Conservation (phyloP, 2,888 invertebrate species). For the Stenoptilia bipunctidactyla region DNA sequence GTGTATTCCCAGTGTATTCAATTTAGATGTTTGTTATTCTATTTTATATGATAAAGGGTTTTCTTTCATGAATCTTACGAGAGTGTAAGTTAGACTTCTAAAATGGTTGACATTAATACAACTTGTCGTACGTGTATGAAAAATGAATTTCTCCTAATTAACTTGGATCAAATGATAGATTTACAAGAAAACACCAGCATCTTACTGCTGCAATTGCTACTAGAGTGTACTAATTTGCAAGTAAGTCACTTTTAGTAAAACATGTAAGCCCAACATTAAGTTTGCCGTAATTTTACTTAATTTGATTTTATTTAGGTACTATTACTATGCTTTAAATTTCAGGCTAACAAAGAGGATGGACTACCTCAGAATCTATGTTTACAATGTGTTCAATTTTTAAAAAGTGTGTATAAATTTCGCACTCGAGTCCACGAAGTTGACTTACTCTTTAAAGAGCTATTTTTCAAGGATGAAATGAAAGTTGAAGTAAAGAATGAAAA, state of each 20-base stretch:
- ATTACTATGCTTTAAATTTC: constrained; percentile 13
- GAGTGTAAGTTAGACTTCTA: no score
- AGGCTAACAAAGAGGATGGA: constrained; percentile 63
- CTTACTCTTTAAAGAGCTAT: neutral
- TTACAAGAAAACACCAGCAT: constrained; percentile 16
- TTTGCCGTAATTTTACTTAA: constrained; percentile 1
- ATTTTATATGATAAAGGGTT: no score
- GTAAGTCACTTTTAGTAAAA: no score
- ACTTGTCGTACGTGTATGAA: constrained; percentile 60
- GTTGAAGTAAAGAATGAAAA: neutral
- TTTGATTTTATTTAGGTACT: constrained; percentile 2
- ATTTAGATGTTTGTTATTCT: no score
- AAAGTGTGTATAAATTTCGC: constrained; percentile 54
- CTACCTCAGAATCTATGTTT: constrained; percentile 73
- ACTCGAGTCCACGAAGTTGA: constrained; percentile 36
- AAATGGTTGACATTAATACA: constrained; percentile 34
- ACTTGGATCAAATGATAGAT: constrained; percentile 18
- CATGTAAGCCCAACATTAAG: no score
- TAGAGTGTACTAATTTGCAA: constrained; percentile 38
- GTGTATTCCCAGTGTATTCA: no score
- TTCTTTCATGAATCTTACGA: no score
- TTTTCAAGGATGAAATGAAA: constrained; percentile 25
- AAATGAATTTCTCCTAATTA: constrained; percentile 34
- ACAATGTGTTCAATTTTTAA: constrained; percentile 60
- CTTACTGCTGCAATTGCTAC: constrained; percentile 34